These are phyloP conservation scores for Papilio polytes DNA, from an alignment of 1,140 invertebrate genomes.

Conservation along the genomic window DNA sequence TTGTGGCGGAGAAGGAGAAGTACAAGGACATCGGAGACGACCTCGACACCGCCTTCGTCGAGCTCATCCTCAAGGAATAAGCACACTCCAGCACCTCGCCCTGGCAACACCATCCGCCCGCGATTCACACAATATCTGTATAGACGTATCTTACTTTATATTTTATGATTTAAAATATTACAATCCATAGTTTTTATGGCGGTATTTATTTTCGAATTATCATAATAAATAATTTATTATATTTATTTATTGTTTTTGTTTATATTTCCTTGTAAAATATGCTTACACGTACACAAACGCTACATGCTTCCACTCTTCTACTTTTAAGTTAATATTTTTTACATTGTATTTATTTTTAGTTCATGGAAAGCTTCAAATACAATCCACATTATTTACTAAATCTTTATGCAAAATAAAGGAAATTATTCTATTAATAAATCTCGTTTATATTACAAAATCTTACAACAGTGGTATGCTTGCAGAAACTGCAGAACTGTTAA, in stretches of 20 bases:
- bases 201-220: conserved; percentile 82
- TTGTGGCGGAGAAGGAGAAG: conserved; percentile 99
- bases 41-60: conserved; percentile 98
- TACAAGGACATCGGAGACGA: conserved; percentile 99
- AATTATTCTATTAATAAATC: not conserved
- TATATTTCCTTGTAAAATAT: not conserved
- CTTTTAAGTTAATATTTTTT: not conserved
- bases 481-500: not conserved
- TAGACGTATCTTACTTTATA: conserved; percentile 74
- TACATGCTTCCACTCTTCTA: not conserved
- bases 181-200: conserved; percentile 72
- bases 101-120: conserved; percentile 56
- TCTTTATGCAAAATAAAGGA: not conserved
- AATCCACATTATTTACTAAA: not conserved
- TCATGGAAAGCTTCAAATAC: not conserved
- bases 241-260: conserved; percentile 39
- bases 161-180: conserved; percentile 81
- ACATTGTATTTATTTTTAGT: not conserved
- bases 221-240: conserved; percentile 82
- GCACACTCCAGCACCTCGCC: conserved; percentile 42
- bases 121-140: conserved; percentile 68
- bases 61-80: conserved; percentile 92
- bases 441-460: no score
- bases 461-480: no score
- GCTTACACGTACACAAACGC: not conserved